phyloP scores from a whole-genome alignment of 2,888 invertebrate genomes.

The Andrena fulva region DNA sequence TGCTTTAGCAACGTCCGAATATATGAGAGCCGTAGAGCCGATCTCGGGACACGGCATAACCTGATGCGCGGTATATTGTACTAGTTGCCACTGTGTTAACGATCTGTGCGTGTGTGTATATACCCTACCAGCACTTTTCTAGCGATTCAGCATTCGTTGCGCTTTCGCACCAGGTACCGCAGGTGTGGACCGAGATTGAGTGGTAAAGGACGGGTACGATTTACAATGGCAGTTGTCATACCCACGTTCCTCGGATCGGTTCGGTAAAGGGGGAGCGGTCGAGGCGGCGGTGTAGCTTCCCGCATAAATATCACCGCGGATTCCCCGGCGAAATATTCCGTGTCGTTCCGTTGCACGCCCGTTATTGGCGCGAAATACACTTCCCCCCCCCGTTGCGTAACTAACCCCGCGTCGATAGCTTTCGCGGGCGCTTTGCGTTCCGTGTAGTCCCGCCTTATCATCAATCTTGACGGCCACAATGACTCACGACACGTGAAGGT shows the following conservation, averaged over 20 bases:
- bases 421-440: conserved; percentile 3
- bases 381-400: conserved; percentile 47
- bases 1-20: conserved; percentile 37
- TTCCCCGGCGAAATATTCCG: conserved; percentile 31
- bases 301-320: conserved; percentile 39
- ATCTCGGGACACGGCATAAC: conserved; percentile 50
- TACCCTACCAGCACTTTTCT: conserved; percentile 25
- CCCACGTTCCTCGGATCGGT: conserved; percentile 28
- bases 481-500: conserved; percentile 6
- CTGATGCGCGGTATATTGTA: conserved; percentile 51
- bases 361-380: conserved; percentile 51
- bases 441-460: conserved; percentile 4
- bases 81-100: conserved; percentile 27
- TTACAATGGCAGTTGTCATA: conserved; percentile 49
- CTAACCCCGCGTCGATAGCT: conserved; percentile 11
- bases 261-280: conserved; percentile 33
- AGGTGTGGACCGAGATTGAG: conserved; percentile 49
- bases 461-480: conserved; percentile 1
- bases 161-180: conserved; percentile 28
- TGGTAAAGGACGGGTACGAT: conserved; percentile 42
- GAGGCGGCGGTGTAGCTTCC: conserved; percentile 15
- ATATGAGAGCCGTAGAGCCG: conserved; percentile 18
- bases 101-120: conserved; percentile 22
- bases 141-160: conserved; percentile 38
- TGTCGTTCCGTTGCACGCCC: conserved; percentile 12